A percentile compares a stretch with the other conserved stretches of the same genome.
Evolutionary conservation across 2,113 vertebrate genomes (phyloP).

Genomic region (Martes martes): DNA sequence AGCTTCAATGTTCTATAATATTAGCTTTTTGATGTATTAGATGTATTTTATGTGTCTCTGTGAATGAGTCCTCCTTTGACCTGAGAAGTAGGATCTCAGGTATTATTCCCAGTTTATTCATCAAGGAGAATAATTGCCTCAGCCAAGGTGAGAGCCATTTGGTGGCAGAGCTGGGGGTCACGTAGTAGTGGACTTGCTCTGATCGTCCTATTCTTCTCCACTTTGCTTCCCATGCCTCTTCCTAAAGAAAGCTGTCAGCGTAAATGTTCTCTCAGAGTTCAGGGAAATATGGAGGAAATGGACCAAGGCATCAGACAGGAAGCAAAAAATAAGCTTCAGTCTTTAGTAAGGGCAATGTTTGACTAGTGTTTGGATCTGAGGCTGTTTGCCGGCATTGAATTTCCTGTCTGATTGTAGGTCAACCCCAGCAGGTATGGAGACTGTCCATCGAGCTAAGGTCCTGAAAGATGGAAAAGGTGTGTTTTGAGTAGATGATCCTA

Average conservation of each 20-base stretch:
- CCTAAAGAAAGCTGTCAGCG: neutral
- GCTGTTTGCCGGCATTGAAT: neutral
- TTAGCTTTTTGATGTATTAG: neutral
- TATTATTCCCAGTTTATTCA: neutral
- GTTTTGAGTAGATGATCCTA: neutral
- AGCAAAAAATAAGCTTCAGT: neutral
- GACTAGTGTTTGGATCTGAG: neutral
- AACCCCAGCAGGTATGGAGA: neutral
- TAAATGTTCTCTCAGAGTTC: neutral
- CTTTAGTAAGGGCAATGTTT: neutral
- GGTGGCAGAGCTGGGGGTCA: neutral
- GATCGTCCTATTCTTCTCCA: neutral
- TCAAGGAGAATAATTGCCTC: neutral
- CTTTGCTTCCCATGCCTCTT: neutral
- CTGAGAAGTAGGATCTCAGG: neutral
- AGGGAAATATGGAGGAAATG: neutral
- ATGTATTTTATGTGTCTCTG: neutral
- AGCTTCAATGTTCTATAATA: neutral
- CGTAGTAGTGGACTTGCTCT: neutral
- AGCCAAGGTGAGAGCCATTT: neutral
- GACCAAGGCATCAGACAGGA: neutral
- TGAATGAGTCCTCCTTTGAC: neutral
- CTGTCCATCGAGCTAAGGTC: neutral
- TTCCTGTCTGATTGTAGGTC: neutral
- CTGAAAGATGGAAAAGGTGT: neutral